phyloP scores from a whole-genome alignment of 2,113 vertebrate species.

The Solenodon paradoxus region DNA sequence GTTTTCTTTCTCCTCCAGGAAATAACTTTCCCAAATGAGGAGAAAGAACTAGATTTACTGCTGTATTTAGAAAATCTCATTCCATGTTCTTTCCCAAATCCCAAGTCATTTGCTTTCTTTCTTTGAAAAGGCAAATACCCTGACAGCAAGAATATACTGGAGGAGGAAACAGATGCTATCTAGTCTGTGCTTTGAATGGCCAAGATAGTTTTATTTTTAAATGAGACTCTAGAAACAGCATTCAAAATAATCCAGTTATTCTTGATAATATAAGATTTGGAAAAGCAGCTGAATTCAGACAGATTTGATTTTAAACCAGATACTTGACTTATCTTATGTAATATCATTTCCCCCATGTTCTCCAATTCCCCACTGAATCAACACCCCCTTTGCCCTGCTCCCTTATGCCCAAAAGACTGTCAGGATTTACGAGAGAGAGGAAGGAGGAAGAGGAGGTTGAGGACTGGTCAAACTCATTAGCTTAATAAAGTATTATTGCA shows the following conservation, averaged over 20 bases:
- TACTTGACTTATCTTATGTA: background rate
- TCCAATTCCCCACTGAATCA: background rate
- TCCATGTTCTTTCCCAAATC: background rate
- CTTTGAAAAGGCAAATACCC: background rate
- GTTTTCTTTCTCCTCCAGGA: background rate
- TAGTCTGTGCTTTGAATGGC: background rate
- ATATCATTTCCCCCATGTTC: background rate
- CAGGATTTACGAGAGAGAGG: background rate
- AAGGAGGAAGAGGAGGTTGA: no score
- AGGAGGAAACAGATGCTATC: background rate
- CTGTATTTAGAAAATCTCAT: background rate
- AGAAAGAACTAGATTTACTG: no score
- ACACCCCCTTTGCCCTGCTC: no score
- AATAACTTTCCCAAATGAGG: background rate
- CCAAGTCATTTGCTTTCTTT: background rate
- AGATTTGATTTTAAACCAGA: constrained; percentile 8
- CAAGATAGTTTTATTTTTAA: background rate
- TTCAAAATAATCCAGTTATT: constrained; percentile 26
- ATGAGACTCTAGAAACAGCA: background rate
- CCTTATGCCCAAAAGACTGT: background rate
- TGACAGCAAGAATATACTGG: background rate
- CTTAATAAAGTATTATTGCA: background rate
- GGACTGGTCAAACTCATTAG: background rate
- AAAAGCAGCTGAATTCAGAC: background rate
- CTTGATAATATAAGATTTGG: background rate